phyloP scores from a whole-genome alignment of 2,888 invertebrate species.

The Arrhopalites spinosus region DNA sequence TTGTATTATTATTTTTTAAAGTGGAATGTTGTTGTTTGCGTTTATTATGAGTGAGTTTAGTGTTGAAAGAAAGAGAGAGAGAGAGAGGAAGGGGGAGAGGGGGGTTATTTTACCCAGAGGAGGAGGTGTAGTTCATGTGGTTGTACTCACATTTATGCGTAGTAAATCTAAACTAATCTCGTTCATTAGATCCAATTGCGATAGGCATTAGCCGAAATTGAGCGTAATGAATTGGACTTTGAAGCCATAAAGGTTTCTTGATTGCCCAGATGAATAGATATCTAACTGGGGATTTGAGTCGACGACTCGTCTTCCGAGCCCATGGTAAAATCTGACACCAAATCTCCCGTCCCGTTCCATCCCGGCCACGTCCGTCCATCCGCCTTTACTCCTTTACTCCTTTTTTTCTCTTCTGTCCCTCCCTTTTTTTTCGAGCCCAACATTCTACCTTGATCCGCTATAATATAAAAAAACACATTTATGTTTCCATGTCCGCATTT shows the following conservation, averaged over 20 bases:
- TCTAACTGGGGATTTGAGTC: constrained; percentile 52
- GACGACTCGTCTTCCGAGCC: constrained; percentile 29
- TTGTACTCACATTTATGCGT: constrained; percentile 54
- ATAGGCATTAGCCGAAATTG: constrained; percentile 56
- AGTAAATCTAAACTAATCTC: constrained; percentile 57
- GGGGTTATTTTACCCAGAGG: constrained; percentile 45
- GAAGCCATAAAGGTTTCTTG: constrained; percentile 56
- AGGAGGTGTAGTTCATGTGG: constrained; percentile 5
- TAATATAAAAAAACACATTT: not conserved
- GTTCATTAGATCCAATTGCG: constrained; percentile 57
- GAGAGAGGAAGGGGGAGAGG: constrained; percentile 21
- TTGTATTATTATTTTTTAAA: not conserved
- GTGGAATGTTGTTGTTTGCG: too few species aligned
- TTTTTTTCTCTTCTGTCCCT: not conserved
- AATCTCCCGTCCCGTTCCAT: constrained; percentile 33
- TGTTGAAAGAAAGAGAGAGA: not conserved
- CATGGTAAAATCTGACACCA: constrained; percentile 33
- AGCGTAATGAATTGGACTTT: constrained; percentile 57
- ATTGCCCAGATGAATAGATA: constrained; percentile 57
- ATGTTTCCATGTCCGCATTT: not conserved
- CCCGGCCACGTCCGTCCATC: not conserved
- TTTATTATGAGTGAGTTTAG: not conserved
- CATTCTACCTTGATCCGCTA: not conserved
- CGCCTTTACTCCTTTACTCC: not conserved
- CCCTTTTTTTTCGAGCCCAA: not conserved